Conservation (phyloP, 64 coral and sea anemone genomes). For the Astreopora myriophthalma region DNA sequence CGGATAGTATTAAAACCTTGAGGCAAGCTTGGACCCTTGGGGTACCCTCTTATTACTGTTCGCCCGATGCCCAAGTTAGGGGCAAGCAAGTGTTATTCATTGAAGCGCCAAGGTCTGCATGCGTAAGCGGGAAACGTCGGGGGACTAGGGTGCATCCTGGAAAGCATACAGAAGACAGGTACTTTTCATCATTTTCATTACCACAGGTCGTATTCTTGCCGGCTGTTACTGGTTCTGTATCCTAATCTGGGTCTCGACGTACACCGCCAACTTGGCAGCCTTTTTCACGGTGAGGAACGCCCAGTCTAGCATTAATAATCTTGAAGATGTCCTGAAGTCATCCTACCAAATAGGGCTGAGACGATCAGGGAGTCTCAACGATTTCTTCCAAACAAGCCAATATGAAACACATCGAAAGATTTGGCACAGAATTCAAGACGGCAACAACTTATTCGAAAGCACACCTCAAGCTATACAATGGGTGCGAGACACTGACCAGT, state of each 20-base stretch:
- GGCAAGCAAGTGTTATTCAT: too few species aligned
- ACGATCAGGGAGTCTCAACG: not conserved
- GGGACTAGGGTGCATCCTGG: too few species aligned
- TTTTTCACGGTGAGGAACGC: constrained; percentile 18
- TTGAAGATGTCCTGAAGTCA: not conserved
- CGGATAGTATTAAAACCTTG: too few species aligned
- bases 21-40: too few species aligned
- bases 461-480: constrained; percentile 8
- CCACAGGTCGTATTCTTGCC: constrained; percentile 30
- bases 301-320: not conserved
- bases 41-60: too few species aligned
- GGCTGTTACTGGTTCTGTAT: constrained; percentile 56
- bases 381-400: constrained; percentile 4
- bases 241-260: constrained; percentile 21
- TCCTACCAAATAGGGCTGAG: not conserved
- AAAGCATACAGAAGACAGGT: too few species aligned
- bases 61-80: too few species aligned
- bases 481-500: constrained; percentile 28
- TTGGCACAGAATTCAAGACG: constrained; percentile 47
- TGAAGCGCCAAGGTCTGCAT: too few species aligned
- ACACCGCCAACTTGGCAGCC: constrained; percentile 54
- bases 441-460: not conserved
- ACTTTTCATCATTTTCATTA: not conserved
- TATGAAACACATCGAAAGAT: constrained; percentile 47
- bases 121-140: too few species aligned